Conservation (phyloP, 2,113 vertebrate species). For the Crypturellus undulatus region DNA sequence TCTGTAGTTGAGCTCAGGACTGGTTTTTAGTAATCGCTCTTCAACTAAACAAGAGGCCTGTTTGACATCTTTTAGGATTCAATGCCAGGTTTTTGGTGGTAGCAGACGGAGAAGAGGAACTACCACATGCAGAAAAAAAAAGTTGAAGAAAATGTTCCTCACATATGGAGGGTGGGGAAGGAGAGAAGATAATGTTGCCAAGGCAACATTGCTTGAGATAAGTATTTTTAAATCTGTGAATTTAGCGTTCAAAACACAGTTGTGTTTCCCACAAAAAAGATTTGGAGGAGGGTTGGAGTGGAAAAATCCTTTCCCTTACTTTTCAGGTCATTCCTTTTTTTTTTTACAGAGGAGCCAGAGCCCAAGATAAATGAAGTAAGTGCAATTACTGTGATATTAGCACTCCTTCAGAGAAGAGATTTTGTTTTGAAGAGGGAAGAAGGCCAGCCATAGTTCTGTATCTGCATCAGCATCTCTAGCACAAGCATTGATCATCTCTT, state of each 20-base stretch:
- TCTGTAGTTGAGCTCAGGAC: not conserved
- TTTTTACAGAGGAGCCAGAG: slow-evolving; percentile 27
- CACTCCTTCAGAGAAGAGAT: slow-evolving; percentile 11
- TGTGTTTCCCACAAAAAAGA: slow-evolving; percentile 73
- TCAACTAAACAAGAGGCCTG: slow-evolving; percentile 47
- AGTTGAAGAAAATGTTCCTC: slow-evolving; percentile 67
- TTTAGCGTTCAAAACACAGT: slow-evolving; percentile 79
- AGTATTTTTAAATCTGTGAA: slow-evolving; percentile 82
- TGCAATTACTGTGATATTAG: not conserved
- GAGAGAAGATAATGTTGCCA: slow-evolving; percentile 78
- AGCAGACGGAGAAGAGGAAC: slow-evolving; percentile 64
- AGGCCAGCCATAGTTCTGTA: not conserved
- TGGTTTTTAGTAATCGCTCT: slow-evolving; percentile 19
- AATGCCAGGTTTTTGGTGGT: not conserved
- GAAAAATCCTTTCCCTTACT: slow-evolving; percentile 31
- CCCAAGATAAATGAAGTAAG: not conserved
- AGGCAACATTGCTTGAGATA: slow-evolving; percentile 78
- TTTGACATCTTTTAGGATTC: slow-evolving; percentile 52
- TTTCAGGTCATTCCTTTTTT: slow-evolving; percentile 57
- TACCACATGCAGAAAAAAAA: slow-evolving; percentile 34
- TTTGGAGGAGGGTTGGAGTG: slow-evolving; percentile 52
- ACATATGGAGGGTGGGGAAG: slow-evolving; percentile 60
- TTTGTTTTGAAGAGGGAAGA: slow-evolving; percentile 6
- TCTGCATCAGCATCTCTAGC: not conserved
- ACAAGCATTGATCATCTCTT: not conserved